A percentile compares a stretch with the other conserved stretches of the same genome.
Conservation (phyloP, 1,140 invertebrate genomes). For the Sitobion miscanthi region DNA sequence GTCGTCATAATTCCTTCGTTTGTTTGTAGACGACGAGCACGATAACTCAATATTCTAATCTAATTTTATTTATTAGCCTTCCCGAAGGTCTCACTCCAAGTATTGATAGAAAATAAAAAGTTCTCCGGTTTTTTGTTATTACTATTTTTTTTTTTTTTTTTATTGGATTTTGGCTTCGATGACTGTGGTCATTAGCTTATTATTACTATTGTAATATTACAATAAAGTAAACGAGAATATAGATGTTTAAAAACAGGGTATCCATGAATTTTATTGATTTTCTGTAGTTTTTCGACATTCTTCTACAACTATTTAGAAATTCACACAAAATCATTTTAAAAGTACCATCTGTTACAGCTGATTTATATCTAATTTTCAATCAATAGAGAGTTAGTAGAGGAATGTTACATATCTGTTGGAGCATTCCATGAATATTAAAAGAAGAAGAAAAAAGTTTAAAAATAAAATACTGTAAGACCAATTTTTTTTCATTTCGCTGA, state of each 20-base stretch:
- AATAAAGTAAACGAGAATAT: not conserved
- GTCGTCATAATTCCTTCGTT: too few relatives aligned
- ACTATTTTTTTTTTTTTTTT: too few relatives aligned
- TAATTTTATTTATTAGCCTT: too few relatives aligned
- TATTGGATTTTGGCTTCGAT: too few relatives aligned
- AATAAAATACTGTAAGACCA: not conserved
- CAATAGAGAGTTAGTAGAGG: not conserved
- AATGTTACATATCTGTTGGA: not conserved
- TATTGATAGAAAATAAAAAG: too few relatives aligned
- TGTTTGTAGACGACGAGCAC: too few relatives aligned
- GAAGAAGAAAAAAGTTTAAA: not conserved
- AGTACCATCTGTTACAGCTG: not conserved
- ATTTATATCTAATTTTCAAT: not conserved
- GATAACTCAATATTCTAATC: too few relatives aligned
- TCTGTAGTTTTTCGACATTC: not conserved
- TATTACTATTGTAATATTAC: not conserved
- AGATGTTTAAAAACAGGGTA: not conserved
- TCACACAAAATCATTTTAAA: conserved; percentile 6
- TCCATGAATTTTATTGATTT: not conserved
- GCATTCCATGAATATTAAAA: not conserved
- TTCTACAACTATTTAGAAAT: not conserved
- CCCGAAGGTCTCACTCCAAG: too few relatives aligned
- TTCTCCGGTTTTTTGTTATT: not conserved
- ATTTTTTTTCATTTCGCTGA: not conserved
- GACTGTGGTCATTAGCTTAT: too few relatives aligned